Percentiles rank a stretch among this genome's conserved stretches.
Evolutionary conservation across 2,797 vertebrate genomes (phyloP).

Genomic region (Champsocephalus esox): DNA sequence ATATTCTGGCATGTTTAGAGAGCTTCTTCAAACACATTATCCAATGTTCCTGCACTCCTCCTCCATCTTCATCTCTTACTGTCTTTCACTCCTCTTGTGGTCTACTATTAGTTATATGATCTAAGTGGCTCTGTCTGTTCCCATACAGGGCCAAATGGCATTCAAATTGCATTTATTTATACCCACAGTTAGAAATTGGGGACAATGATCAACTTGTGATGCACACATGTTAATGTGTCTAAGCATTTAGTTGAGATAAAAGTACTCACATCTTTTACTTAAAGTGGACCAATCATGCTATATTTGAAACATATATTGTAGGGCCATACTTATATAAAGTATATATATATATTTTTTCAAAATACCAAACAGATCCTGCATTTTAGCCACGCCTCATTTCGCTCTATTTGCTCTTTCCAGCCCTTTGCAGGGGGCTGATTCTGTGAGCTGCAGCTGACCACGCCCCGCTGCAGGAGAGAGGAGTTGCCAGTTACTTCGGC

Average conservation of each 20-base stretch:
- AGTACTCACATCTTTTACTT: background rate
- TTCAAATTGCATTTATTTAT: conserved; percentile 9
- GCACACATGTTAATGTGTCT: conserved; percentile 4
- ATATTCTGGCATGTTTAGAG: conserved; percentile 20
- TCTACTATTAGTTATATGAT: conserved; percentile 12
- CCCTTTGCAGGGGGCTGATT: no score
- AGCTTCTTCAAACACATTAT: conserved; percentile 29
- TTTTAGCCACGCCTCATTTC: no score
- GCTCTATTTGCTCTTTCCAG: no score
- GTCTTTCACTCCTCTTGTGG: background rate
- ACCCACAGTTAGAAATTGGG: conserved; percentile 13
- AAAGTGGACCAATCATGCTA: no score
- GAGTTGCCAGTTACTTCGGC: no score
- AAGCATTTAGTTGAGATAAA: background rate
- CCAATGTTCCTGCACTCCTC: conserved; percentile 2
- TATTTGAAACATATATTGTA: no score
- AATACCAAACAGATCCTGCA: no score
- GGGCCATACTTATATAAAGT: no score
- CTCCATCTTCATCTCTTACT: background rate
- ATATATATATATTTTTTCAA: no score
- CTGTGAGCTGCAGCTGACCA: no score
- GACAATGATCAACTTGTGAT: conserved; percentile 1
- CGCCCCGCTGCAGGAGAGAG: no score
- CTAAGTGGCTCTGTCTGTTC: conserved; percentile 9
- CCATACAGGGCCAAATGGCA: background rate